Base-by-base conservation (phyloP, 2,888 invertebrate genomes). In the Chalcosyrphus nemorum region DNA sequence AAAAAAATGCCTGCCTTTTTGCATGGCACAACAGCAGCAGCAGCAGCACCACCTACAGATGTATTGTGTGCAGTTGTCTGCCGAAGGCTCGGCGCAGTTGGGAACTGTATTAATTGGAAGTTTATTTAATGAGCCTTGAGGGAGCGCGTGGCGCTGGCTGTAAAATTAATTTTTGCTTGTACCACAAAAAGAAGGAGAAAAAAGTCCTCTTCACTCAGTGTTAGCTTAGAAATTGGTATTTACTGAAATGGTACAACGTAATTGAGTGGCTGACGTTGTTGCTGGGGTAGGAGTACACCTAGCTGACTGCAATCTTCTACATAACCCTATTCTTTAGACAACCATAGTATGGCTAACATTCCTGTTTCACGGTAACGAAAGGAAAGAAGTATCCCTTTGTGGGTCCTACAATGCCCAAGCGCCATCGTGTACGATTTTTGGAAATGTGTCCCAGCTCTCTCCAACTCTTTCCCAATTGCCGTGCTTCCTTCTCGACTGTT, bases 31-130 rank as follows among this genome's bases (percentile, higher is more conserved):
- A n/a, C n/a, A 47, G 27, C 57, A 52, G 43, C 13, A 17, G 3
- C 4, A 2, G 4, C 24, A 24, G 24, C 24, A 24, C n/a, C n/a
- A n/a, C n/a, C n/a, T n/a, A n/a, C 47, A 50, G 43, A 45, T 19
- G 52, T 70, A 43, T 71, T 35, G 57, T 76, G 52, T 71, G 70
- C 63, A 68, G 32, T 32, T 47, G 5, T 50, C 45, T 68, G 56
- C 52, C 47, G 66, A 43, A 54, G 24, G 24, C 24, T n/a, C n/a
- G 15, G 57, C 56, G 45, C 75, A 68, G 72, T 63, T 68, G 72
- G 71, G 32, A 77, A 72, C 63, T 82, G 66, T 68, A 77, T 74
- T 82, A 82, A 82, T 82, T 82, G 77, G 63, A 72, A 77, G 56
- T 77, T 82, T 61, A 77, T 77, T 77, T 56, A 72, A 81, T 71